Conservation (phyloP, 2,888 invertebrate genomes). For the Clunio marinus region DNA sequence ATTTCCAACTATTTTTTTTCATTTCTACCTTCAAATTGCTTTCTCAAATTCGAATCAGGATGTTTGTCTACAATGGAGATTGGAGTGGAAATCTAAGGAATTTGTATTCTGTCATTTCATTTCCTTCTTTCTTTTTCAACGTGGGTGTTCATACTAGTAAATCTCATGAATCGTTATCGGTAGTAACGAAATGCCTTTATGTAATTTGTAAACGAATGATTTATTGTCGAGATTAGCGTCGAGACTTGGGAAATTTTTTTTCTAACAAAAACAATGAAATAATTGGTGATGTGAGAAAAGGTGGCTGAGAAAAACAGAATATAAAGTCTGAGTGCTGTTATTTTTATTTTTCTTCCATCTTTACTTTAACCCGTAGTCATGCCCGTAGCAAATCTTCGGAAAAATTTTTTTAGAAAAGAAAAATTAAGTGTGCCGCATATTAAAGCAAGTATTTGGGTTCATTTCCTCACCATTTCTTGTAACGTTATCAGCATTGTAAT, state of each 20-base stretch:
- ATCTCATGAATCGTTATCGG: neutral
- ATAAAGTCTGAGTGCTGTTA: too few species aligned
- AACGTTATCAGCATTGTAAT: neutral
- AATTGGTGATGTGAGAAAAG: neutral
- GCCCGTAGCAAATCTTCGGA: too few species aligned
- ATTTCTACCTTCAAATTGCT: too few species aligned
- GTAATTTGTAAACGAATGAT: constrained; percentile 8
- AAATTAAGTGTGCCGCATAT: neutral
- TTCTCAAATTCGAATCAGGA: too few species aligned
- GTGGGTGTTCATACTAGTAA: too few species aligned
- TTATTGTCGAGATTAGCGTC: constrained; percentile 7
- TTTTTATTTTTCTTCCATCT: neutral
- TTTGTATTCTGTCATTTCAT: too few species aligned
- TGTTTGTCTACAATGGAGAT: too few species aligned
- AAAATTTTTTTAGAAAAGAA: too few species aligned
- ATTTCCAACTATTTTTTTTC: too few species aligned
- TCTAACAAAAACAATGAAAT: neutral
- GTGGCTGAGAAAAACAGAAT: too few species aligned
- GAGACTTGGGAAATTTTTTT: neutral
- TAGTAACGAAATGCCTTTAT: neutral
- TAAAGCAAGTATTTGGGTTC: neutral
- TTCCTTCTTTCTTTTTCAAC: too few species aligned
- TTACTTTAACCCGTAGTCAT: neutral
- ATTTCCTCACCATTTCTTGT: neutral
- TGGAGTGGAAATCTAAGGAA: too few species aligned